Evolutionary conservation across 2,113 vertebrate species (phyloP).

Genomic region (Cinclus cinclus): DNA sequence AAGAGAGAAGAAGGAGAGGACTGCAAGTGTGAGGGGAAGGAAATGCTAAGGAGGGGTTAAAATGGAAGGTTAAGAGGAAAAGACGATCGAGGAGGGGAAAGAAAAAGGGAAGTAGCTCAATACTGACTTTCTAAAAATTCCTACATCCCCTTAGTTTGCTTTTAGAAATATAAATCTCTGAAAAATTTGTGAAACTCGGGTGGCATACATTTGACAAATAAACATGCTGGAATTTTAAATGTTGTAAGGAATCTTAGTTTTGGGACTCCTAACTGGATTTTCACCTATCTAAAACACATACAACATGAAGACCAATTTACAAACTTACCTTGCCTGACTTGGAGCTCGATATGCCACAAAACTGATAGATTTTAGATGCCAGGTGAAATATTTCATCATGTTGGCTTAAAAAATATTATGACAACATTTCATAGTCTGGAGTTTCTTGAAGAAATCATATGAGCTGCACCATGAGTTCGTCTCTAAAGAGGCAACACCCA

Average conservation of each 20-base stretch:
- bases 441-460: neutral
- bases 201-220: neutral
- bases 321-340: neutral
- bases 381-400: neutral
- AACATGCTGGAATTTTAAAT: neutral
- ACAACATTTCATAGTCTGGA: neutral
- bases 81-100: neutral
- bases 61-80: neutral
- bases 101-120: neutral
- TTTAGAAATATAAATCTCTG: neutral
- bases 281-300: neutral
- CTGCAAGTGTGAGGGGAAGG: neutral
- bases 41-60: neutral
- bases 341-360: neutral
- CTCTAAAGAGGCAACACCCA: neutral
- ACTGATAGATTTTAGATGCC: neutral
- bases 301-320: neutral
- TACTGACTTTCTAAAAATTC: neutral
- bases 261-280: neutral
- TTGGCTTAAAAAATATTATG: neutral
- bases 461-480: neutral
- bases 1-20: neutral
- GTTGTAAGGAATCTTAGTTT: neutral
- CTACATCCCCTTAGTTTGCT: neutral
- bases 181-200: neutral